These are phyloP conservation scores for Oostethus manadensis DNA, from an alignment of 2,113 vertebrate genomes.

Conservation along the genomic window DNA sequence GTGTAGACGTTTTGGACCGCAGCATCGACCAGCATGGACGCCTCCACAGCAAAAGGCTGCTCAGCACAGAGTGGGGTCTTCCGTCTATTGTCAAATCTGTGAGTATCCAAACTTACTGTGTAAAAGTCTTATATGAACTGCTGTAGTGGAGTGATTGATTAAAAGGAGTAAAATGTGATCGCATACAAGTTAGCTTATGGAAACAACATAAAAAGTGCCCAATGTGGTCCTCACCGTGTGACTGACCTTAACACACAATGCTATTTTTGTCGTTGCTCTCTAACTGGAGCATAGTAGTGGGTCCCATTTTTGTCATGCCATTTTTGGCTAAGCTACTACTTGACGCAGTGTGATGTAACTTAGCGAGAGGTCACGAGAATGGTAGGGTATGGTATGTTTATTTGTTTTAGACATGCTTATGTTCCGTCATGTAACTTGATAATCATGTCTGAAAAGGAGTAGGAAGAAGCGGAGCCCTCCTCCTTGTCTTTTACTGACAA, in stretches of 20 bases:
- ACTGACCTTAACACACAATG: conserved; percentile 10
- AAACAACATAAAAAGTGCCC: not conserved
- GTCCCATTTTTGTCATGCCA: conserved; percentile 48
- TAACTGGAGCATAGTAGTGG: conserved; percentile 37
- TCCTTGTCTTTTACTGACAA: no score
- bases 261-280: conserved; percentile 36
- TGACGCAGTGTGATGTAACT: conserved; percentile 50
- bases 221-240: not conserved
- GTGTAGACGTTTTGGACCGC: conserved; percentile 89
- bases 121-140: not conserved
- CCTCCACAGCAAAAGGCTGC: conserved; percentile 87
- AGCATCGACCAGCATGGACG: conserved; percentile 79
- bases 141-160: not conserved
- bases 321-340: conserved; percentile 32
- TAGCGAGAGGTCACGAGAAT: conserved; percentile 33
- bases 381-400: no score
- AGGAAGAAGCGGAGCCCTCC: no score
- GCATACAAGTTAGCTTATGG: not conserved
- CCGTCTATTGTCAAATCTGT: conserved; percentile 94
- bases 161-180: not conserved
- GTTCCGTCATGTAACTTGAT: no score
- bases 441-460: no score
- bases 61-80: conserved; percentile 96
- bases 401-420: no score
- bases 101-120: conserved; percentile 32